These are phyloP conservation scores for Ascidia mentula DNA, from an alignment of 23 tunicate genomes.

Conservation along the genomic window DNA sequence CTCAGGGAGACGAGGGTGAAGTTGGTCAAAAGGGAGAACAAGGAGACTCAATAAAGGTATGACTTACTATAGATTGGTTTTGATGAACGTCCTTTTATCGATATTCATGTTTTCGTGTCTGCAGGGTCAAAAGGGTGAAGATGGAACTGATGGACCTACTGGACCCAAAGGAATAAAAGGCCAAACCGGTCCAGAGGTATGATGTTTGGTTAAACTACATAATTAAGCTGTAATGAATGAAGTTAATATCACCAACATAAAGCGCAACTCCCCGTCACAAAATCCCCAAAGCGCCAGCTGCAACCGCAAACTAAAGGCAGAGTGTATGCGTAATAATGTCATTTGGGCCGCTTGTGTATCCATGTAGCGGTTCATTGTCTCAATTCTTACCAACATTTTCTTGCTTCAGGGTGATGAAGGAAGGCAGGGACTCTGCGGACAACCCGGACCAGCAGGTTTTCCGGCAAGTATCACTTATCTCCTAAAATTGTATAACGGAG, in stretches of 20 bases:
- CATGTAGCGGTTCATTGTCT: background rate
- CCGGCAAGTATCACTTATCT: constrained; percentile 35
- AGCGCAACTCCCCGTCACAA: background rate
- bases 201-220: background rate
- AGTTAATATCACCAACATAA: background rate
- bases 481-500: background rate
- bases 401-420: constrained; percentile 30
- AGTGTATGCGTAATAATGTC: background rate
- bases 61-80: background rate
- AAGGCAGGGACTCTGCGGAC: constrained; percentile 67
- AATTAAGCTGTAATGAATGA: background rate
- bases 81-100: background rate
- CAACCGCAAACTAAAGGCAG: background rate
- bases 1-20: constrained; percentile 13
- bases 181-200: constrained; percentile 8
- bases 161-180: constrained; percentile 36
- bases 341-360: background rate
- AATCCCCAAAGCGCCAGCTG: background rate
- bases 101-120: background rate
- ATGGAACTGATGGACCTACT: constrained; percentile 16
- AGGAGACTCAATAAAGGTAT: constrained; percentile 13
- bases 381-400: background rate
- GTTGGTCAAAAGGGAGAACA: background rate
- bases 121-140: constrained; percentile 60
- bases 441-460: constrained; percentile 82